Evolutionary conservation across 2,888 invertebrate genomes (phyloP).

Genomic region (Protophormia terraenovae): DNA sequence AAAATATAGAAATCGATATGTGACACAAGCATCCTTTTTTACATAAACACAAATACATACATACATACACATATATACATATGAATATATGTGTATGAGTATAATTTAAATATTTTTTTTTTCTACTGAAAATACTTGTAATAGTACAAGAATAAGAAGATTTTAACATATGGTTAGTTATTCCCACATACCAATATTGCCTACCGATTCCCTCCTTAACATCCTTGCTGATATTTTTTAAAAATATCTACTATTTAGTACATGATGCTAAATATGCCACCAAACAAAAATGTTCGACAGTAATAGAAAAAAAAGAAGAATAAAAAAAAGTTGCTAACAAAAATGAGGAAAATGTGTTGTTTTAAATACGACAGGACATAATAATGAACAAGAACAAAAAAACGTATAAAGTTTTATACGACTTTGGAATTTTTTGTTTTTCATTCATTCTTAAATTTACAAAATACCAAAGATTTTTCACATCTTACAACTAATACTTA

Average conservation of each 20-base stretch:
- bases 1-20: constrained; percentile 64
- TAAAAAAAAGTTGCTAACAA: not conserved
- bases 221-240: not conserved
- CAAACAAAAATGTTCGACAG: not conserved
- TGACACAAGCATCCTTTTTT: constrained; percentile 44
- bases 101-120: not conserved
- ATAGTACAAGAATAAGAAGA: constrained; percentile 4
- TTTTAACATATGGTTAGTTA: constrained; percentile 52
- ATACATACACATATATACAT: not conserved
- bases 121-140: constrained; percentile 1
- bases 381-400: not conserved
- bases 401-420: constrained; percentile 22
- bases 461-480: constrained; percentile 58
- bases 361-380: constrained; percentile 39
- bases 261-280: constrained; percentile 27
- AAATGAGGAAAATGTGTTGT: constrained; percentile 17
- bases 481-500: constrained; percentile 19
- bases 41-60: not conserved
- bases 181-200: not conserved
- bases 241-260: not conserved
- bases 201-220: not conserved
- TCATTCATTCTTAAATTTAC: constrained; percentile 27
- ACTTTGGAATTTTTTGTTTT: constrained; percentile 23
- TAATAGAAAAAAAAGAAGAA: no score
- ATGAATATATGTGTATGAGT: not conserved